Evolutionary conservation across 2,797 vertebrate species (phyloP), one percentile per base, ranked within the genome.

Genomic region (Schizopygopsis malacanthus): DNA sequence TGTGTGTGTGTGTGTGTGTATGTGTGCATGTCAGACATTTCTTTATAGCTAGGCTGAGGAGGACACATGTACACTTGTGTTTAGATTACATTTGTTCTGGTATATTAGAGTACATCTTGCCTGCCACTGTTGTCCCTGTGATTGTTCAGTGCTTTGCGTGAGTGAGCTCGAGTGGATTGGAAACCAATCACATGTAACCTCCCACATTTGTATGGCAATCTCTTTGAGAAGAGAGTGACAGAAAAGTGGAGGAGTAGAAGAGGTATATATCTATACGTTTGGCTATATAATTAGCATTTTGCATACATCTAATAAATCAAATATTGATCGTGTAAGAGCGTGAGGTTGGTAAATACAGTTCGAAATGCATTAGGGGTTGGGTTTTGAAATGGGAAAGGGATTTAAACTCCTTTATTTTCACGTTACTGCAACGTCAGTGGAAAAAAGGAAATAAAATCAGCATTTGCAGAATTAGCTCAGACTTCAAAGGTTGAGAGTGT

Each of bases 371-470:
- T 10, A 39, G 25, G 33, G 50, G 25, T 28, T 12, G 61, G 25
- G 20, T 75, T 63, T 47, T 61, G n/a, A 77, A 54, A n/a, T 6
- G 39, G 25, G 33, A n/a, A n/a, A 28, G 25, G 28, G 41, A 12
- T 72, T 16, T 41, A 47, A 11, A 25, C 59, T 15, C 33, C 13
- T 41, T 86, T 63, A 82, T 81, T 88, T 79, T 81, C 73, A 45
- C 83, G 28, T 90, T 92, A 91, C 85, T 94, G 92, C 92, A 91
- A 88, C 87, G 87, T 94, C 91, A 93, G 91, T 90, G 84, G 91
- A 91, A 92, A 33, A 89, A 90, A 72, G 83, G 88, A 89, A 85
- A 88, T 88, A 90, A 88, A 88, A 90, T 92, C 89, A 90, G 90
- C 89, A 88, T 92, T 91, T 92, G 83, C 50, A 86, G 90, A 88